A percentile compares a stretch with the other conserved stretches of the same genome.
Evolutionary conservation across 2,888 invertebrate genomes (phyloP).

Genomic region (Macrophya annulata): DNA sequence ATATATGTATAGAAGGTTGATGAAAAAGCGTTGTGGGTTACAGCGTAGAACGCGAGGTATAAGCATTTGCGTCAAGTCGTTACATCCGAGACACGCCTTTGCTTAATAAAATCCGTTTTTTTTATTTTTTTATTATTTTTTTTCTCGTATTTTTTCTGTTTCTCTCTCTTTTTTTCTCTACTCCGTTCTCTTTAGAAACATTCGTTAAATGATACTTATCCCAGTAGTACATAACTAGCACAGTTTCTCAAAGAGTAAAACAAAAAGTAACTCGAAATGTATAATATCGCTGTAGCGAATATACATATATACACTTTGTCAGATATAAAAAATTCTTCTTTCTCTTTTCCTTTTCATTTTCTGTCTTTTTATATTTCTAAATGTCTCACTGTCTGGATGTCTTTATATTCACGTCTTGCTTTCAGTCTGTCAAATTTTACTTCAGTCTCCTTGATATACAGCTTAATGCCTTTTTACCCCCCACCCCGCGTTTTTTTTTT

Average conservation of each 20-base stretch:
- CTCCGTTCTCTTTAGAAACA: background rate
- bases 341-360: background rate
- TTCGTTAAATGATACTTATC: conserved; percentile 30
- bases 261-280: background rate
- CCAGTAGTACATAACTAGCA: background rate
- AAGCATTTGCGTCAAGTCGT: conserved; percentile 24
- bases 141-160: too few species aligned
- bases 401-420: background rate
- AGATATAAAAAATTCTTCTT: background rate
- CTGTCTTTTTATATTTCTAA: background rate
- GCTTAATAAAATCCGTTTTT: conserved; percentile 11
- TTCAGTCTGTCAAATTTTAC: conserved; percentile 15
- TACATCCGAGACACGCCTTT: conserved; percentile 11
- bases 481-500: background rate
- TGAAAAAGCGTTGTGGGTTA: background rate
- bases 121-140: background rate
- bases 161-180: background rate
- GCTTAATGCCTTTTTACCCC: background rate
- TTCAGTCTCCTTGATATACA: background rate
- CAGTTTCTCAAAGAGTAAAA: conserved; percentile 12
- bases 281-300: background rate
- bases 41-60: background rate
- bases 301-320: background rate
- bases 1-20: background rate
- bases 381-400: background rate